Conservation (phyloP, 2,797 vertebrate genomes). For the Rallus crepitans region DNA sequence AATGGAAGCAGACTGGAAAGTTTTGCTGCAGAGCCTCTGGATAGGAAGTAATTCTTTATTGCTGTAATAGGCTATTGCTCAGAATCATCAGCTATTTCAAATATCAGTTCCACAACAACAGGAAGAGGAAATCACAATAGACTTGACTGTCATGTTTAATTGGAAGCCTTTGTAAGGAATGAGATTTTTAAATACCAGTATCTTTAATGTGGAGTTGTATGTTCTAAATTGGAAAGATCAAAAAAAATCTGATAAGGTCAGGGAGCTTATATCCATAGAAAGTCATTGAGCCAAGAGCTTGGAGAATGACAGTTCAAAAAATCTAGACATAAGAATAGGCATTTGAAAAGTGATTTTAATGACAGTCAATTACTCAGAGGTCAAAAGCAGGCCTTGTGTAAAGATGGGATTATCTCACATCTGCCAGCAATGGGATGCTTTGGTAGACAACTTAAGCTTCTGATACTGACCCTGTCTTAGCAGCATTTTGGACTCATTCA, state of each 20-base stretch:
- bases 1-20: background rate
- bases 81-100: background rate
- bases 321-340: background rate
- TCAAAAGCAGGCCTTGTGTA: background rate
- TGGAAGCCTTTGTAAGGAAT: background rate
- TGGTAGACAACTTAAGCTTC: background rate
- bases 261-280: background rate
- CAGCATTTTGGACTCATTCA: background rate
- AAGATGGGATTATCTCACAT: slow-evolving; percentile 13
- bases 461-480: background rate
- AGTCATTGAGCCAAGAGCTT: background rate
- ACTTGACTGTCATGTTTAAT: background rate
- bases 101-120: background rate
- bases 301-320: background rate
- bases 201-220: background rate
- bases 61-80: background rate
- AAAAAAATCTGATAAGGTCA: background rate
- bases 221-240: background rate
- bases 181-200: background rate
- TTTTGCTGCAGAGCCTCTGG: background rate
- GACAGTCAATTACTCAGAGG: background rate
- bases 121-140: background rate
- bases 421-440: background rate
- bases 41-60: background rate
- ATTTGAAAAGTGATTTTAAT: slow-evolving; percentile 23